Evolutionary conservation across 1,140 invertebrate species (phyloP), one percentile per base, ranked within the genome.

Genomic region (Lucilia sericata): DNA sequence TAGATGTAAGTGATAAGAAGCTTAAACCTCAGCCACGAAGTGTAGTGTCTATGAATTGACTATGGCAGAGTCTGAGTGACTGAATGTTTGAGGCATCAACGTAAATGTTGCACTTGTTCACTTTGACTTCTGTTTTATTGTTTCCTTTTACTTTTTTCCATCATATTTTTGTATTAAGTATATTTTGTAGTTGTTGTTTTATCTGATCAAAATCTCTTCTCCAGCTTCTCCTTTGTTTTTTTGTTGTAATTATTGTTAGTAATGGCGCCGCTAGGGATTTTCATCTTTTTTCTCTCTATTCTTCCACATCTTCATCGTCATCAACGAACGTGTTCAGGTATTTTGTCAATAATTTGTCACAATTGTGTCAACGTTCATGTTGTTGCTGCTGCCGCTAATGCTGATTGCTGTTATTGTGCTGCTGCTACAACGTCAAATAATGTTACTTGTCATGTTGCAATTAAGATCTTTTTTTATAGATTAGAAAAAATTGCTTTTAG

Each of bases 331-430:
- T 76, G 76, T 51, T 49, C 76, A 9, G 30, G 78, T 75, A 84
- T 84, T 84, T 84, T 84, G 84, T 84, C 84, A 88, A 90, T 90
- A 90, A 90, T 90, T 90, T 90, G 88, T 90, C 88, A 90, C 88
- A 88, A 88, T 87, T 87, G 88, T 87, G 85, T 86, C 87, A 88
- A 87, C 84, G 36, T 70, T 55, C 17, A 17, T 21, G 65, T 70
- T 17, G 55, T 14, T n/a, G 55, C 7, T 12, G 30, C 30, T 10
- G 51, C 5, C 5, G 19, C 21, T 70, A n/a, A 7, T 70, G 65
- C n/a, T 21, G n/a, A 2, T 7, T 19, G n/a, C n/a, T 19, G 19
- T 70, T 42, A 5, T n/a, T n/a, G 14, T 60, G 17, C n/a, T 60
- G 55, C 55, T 60, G 65, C 51, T 87, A 87, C 84, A 85, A 42